Conservation (phyloP, 2,888 invertebrate genomes). For the Ormia ochracea region DNA sequence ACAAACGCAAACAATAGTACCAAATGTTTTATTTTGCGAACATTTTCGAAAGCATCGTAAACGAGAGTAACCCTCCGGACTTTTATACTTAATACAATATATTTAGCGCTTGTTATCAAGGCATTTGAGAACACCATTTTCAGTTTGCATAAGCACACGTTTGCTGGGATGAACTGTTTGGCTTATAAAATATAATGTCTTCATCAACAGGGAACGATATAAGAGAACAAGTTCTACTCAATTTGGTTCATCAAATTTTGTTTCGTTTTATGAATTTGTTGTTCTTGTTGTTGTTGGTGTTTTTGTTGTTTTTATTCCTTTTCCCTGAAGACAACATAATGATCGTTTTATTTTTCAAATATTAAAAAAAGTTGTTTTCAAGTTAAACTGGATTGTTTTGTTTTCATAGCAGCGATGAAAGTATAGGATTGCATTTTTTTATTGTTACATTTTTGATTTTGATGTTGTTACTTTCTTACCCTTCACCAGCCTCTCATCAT, state of each 20-base stretch:
- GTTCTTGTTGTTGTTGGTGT: not conserved
- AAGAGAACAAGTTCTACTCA: slow-evolving; percentile 47
- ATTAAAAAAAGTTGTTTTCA: slow-evolving; percentile 18
- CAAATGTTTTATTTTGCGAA: no score
- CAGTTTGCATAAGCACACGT: not conserved
- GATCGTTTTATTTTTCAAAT: slow-evolving; percentile 16
- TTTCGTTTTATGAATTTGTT: slow-evolving; percentile 21
- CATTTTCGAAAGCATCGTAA: no score
- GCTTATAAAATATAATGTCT: slow-evolving; percentile 49
- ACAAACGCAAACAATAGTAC: no score
- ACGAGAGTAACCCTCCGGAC: no score
- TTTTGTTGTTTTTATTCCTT: no score
- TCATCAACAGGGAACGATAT: slow-evolving; percentile 33
- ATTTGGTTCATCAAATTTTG: slow-evolving; percentile 28
- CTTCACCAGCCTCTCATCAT: slow-evolving; percentile 2
- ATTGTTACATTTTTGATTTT: slow-evolving; percentile 6
- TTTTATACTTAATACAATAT: no score
- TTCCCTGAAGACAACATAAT: slow-evolving; percentile 33
- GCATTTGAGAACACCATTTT: not conserved
- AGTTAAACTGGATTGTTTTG: slow-evolving; percentile 49
- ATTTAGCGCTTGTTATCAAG: not conserved
- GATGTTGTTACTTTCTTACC: slow-evolving; percentile 6
- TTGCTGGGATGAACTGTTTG: not conserved
- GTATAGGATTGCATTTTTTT: slow-evolving; percentile 14
- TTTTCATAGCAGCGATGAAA: slow-evolving; percentile 10